Percentiles rank a stretch among this genome's conserved stretches.
Conservation (phyloP, 2,888 invertebrate species). For the Hoplodrina ambigua region DNA sequence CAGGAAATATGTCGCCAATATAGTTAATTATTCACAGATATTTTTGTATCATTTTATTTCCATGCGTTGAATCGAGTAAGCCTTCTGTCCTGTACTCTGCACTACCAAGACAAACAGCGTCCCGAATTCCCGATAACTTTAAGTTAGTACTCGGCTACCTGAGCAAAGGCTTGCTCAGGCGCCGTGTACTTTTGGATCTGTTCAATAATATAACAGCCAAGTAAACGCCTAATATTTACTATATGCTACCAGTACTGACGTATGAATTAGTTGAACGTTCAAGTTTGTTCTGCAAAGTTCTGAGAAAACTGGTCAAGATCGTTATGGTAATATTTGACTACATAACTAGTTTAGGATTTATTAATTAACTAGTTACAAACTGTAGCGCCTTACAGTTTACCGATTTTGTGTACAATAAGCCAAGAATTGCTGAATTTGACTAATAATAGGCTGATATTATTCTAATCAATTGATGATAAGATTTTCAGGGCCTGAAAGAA, state of each 20-base stretch:
- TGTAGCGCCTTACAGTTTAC: neutral
- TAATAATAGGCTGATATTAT: neutral
- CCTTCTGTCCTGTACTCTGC: slow-evolving; percentile 1
- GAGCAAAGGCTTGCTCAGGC: slow-evolving; percentile 42
- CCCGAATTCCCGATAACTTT: slow-evolving; percentile 48
- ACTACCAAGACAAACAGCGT: slow-evolving; percentile 38
- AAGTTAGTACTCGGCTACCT: slow-evolving; percentile 45
- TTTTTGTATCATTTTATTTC: too few species aligned
- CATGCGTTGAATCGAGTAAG: neutral
- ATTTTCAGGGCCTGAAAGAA: too few species aligned
- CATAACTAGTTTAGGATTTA: neutral
- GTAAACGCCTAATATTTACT: slow-evolving; percentile 13
- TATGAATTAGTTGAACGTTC: slow-evolving; percentile 22
- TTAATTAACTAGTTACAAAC: neutral
- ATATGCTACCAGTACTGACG: slow-evolving; percentile 6
- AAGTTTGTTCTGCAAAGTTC: slow-evolving; percentile 10
- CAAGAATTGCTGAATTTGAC: too few species aligned
- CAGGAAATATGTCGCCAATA: too few species aligned
- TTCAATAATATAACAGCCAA: slow-evolving; percentile 36
- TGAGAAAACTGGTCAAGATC: neutral
- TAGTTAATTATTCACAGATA: too few species aligned
- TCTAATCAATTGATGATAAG: too few species aligned
- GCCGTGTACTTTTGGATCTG: slow-evolving; percentile 12
- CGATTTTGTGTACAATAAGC: neutral
- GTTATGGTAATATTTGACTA: neutral